Evolutionary conservation across 1,140 invertebrate genomes (phyloP).

Genomic region (Drosophila varians): DNA sequence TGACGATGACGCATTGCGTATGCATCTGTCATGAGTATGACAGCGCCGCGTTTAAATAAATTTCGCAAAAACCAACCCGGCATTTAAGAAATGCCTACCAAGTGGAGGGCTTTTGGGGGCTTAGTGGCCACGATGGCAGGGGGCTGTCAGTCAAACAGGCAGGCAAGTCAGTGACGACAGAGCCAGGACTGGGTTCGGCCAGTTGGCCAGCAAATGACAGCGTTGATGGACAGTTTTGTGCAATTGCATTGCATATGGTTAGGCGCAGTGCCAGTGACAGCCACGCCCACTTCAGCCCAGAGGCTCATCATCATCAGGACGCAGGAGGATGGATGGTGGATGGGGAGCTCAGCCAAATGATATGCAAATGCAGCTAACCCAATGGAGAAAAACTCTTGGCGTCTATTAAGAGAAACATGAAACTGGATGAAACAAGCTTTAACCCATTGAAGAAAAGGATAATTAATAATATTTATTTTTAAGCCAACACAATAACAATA

Average conservation of each 20-base stretch:
- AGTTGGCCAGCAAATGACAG: constrained; percentile 74
- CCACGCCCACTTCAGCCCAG: constrained; percentile 21
- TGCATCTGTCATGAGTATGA: constrained; percentile 72
- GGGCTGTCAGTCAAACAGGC: constrained; percentile 40
- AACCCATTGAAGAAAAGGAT: constrained; percentile 34
- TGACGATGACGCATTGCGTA: constrained; percentile 78
- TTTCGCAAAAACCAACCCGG: constrained; percentile 47
- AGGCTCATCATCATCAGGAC: constrained; percentile 27
- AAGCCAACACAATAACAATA: too few species aligned
- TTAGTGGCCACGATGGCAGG: neutral
- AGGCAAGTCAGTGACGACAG: constrained; percentile 44
- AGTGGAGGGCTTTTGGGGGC: constrained; percentile 2
- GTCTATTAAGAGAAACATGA: constrained; percentile 78
- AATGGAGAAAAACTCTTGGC: constrained; percentile 51
- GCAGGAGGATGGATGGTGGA: neutral
- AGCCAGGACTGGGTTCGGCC: constrained; percentile 44
- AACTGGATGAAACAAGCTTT: constrained; percentile 61
- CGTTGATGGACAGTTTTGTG: constrained; percentile 78
- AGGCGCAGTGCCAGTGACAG: constrained; percentile 71
- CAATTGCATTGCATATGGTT: constrained; percentile 79
- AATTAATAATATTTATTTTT: too few species aligned
- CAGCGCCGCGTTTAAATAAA: constrained; percentile 76
- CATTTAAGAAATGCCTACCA: constrained; percentile 73
- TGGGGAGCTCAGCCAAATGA: constrained; percentile 57
- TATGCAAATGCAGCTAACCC: constrained; percentile 70